Conservation (phyloP, 2,888 invertebrate genomes). For the Coenonympha glycerion region DNA sequence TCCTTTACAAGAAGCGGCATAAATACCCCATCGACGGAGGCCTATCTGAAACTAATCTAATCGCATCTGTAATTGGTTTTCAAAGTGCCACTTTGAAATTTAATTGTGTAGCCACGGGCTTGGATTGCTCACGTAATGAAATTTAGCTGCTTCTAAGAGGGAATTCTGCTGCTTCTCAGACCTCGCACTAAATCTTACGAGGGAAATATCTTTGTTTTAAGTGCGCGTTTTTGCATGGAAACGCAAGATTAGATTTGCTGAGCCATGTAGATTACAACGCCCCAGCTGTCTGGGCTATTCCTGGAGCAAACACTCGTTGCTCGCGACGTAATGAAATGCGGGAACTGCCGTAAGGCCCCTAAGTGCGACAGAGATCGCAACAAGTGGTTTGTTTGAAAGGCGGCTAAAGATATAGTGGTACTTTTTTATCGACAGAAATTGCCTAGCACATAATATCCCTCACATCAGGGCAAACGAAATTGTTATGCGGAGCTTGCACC, state of each 20-base stretch:
- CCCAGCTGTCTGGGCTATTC: no score
- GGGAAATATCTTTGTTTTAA: slow-evolving; percentile 1
- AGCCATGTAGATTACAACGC: no score
- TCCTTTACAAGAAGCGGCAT: not conserved
- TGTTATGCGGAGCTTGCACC: no score
- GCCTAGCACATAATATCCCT: no score
- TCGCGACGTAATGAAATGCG: not conserved
- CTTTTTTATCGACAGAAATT: no score
- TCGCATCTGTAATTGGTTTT: slow-evolving; percentile 23
- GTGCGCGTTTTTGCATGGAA: not conserved
- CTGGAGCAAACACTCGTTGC: not conserved
- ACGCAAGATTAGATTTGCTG: not conserved
- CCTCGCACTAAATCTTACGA: slow-evolving; percentile 1
- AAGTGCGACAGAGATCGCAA: no score
- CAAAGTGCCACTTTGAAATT: slow-evolving; percentile 21
- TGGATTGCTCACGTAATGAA: slow-evolving; percentile 19
- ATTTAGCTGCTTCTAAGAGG: slow-evolving; percentile 14
- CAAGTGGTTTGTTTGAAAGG: no score
- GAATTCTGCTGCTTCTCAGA: slow-evolving; percentile 1
- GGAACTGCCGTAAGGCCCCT: no score
- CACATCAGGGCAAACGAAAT: no score
- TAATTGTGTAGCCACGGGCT: slow-evolving; percentile 18
- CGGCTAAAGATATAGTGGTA: no score
- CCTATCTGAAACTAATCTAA: slow-evolving; percentile 21
- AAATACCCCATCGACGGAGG: slow-evolving; percentile 6